phyloP scores from a whole-genome alignment of 2,888 invertebrate species.

The Drosophila infuscata region DNA sequence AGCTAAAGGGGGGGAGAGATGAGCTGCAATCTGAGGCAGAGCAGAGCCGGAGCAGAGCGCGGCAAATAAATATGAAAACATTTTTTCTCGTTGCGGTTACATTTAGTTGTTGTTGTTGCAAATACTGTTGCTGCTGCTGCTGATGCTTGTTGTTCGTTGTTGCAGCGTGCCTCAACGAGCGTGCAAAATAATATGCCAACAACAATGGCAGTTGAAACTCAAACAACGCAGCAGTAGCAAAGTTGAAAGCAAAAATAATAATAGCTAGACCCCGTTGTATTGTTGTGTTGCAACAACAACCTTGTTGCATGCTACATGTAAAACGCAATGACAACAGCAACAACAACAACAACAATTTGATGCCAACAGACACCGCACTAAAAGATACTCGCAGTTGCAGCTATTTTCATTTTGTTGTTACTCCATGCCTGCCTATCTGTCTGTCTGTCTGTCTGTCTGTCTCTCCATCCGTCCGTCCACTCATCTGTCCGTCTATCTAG shows the following conservation, averaged over 20 bases:
- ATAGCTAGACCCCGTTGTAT: constrained; percentile 59
- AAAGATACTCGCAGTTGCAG: constrained; percentile 37
- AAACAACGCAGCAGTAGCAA: constrained; percentile 49
- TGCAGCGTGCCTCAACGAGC: constrained; percentile 66
- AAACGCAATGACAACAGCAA: constrained; percentile 55
- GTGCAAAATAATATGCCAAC: constrained; percentile 79
- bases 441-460: neutral
- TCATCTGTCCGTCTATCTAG: neutral
- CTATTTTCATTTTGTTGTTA: constrained; percentile 39
- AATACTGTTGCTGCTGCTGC: constrained; percentile 7
- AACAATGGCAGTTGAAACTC: constrained; percentile 70
- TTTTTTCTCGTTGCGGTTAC: constrained; percentile 70
- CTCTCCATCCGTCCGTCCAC: neutral
- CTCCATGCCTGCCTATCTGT: neutral
- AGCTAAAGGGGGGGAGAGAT: neutral
- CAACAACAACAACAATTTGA: constrained; percentile 26
- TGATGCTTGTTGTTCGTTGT: constrained; percentile 29
- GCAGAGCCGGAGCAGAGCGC: constrained; percentile 38
- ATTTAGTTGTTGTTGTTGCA: constrained; percentile 30
- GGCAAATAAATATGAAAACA: constrained; percentile 78
- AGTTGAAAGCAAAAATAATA: constrained; percentile 65
- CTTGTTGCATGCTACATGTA: constrained; percentile 59
- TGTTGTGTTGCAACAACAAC: constrained; percentile 42
- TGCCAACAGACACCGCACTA: constrained; percentile 35
- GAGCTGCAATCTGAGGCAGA: constrained; percentile 1